phyloP scores from a whole-genome alignment of 2,797 vertebrate genomes.

The Sebastes glaucus region DNA sequence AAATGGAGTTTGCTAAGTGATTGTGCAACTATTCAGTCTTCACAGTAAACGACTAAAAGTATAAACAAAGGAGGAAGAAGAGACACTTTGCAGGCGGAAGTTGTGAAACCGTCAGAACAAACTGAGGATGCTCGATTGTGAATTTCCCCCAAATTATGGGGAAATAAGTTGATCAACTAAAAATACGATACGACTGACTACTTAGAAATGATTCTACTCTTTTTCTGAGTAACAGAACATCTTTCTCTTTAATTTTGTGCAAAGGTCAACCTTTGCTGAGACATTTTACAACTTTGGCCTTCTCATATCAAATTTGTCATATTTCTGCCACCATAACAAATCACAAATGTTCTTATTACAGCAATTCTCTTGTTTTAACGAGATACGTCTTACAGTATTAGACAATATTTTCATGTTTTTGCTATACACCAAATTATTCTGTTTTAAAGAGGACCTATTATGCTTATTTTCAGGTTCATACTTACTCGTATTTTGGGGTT shows the following conservation, averaged over 20 bases:
- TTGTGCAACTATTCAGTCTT: background rate
- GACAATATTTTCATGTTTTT: background rate
- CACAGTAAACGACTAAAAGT: fast-evolving
- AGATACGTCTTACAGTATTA: background rate
- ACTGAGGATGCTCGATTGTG: background rate
- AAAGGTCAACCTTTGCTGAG: background rate
- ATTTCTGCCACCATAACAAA: background rate
- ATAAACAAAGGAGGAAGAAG: background rate
- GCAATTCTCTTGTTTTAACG: too few species aligned
- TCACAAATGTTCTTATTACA: too few species aligned
- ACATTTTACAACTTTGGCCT: background rate
- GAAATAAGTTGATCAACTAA: background rate
- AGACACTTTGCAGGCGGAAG: fast-evolving
- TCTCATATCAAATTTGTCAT: background rate
- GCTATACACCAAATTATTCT: background rate
- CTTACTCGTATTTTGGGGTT: too few species aligned
- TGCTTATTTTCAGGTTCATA: too few species aligned
- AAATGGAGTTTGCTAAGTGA: background rate
- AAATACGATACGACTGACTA: too few species aligned
- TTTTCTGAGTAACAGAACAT: background rate
- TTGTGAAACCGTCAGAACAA: background rate
- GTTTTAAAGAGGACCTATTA: background rate
- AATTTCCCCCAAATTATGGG: background rate
- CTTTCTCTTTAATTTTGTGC: background rate
- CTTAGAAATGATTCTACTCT: background rate